Conservation (phyloP, 2,113 vertebrate genomes). For the Speoplatyrhinus poulsoni region DNA sequence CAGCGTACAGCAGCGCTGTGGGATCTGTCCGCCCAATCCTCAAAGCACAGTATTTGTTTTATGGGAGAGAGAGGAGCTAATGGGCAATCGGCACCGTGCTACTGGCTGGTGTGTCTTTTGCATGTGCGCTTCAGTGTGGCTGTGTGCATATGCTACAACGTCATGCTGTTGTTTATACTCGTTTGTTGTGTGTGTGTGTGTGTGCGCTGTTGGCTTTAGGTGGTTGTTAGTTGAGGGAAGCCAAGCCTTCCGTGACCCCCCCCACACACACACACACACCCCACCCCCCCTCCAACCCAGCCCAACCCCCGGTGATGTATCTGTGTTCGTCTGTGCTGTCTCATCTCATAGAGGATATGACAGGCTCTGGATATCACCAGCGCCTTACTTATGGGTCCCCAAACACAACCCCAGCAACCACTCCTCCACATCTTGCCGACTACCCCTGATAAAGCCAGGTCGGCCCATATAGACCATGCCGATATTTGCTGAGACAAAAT, state of each 20-base stretch:
- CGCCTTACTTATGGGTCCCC: slow-evolving; percentile 47
- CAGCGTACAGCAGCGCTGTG: slow-evolving; percentile 3
- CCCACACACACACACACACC: no score
- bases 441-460: slow-evolving; percentile 5
- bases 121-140: slow-evolving; percentile 5
- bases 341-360: slow-evolving; percentile 59
- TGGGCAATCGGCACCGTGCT: slow-evolving; percentile 16
- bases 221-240: slow-evolving; percentile 34
- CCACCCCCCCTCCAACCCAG: no score
- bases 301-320: slow-evolving; percentile 19
- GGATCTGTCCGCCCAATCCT: slow-evolving; percentile 4
- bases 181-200: slow-evolving; percentile 15
- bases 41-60: slow-evolving; percentile 32
- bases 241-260: slow-evolving; percentile 33
- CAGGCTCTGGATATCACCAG: slow-evolving; percentile 58
- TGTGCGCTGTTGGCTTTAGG: slow-evolving; percentile 26
- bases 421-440: slow-evolving; percentile 31
- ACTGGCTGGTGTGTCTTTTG: slow-evolving; percentile 8
- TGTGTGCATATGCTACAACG: slow-evolving; percentile 12
- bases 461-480: neutral
- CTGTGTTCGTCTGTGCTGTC: slow-evolving; percentile 50
- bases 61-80: slow-evolving; percentile 1
- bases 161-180: slow-evolving; percentile 9
- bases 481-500: neutral
- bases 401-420: slow-evolving; percentile 42